These are phyloP conservation scores for Cryptocephalus primarius DNA, from an alignment of 2,888 invertebrate genomes.

Conservation along the genomic window DNA sequence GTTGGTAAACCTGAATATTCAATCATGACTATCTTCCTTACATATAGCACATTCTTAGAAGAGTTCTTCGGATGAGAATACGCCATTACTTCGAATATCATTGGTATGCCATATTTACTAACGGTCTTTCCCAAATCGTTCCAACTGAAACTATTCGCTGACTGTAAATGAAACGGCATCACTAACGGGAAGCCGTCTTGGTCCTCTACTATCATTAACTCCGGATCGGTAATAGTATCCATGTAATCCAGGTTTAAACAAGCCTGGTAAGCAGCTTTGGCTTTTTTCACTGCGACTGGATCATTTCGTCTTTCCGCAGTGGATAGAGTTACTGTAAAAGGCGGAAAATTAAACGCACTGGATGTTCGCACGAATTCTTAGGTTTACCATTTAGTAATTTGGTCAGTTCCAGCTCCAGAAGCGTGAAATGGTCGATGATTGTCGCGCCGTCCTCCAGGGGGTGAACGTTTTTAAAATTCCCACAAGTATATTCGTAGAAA, in stretches of 20 bases:
- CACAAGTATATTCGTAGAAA: constrained; percentile 40
- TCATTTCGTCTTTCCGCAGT: constrained; percentile 18
- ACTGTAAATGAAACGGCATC: background rate
- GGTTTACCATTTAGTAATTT: too few species aligned
- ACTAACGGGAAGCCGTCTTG: constrained; percentile 31
- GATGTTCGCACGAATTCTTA: too few species aligned
- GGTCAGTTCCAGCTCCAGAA: constrained; percentile 21
- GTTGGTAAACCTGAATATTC: too few species aligned
- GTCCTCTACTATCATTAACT: constrained; percentile 25
- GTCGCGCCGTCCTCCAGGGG: constrained; percentile 28
- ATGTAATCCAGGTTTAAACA: constrained; percentile 25
- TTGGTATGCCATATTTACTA: constrained; percentile 31
- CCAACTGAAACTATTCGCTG: constrained; percentile 20
- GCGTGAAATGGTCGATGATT: constrained; percentile 33
- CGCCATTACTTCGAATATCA: constrained; percentile 29
- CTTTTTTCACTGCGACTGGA: constrained; percentile 30
- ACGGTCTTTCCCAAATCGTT: constrained; percentile 27
- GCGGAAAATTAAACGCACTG: background rate
- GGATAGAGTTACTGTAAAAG: constrained; percentile 24
- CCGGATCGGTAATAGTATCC: constrained; percentile 21
- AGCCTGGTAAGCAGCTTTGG: constrained; percentile 29
- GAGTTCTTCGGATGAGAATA: constrained; percentile 19
- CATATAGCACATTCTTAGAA: constrained; percentile 27
- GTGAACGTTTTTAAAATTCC: constrained; percentile 35
- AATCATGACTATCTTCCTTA: constrained; percentile 14